phyloP scores from a whole-genome alignment of 2,113 vertebrate genomes.

The Onychostruthus taczanowskii region DNA sequence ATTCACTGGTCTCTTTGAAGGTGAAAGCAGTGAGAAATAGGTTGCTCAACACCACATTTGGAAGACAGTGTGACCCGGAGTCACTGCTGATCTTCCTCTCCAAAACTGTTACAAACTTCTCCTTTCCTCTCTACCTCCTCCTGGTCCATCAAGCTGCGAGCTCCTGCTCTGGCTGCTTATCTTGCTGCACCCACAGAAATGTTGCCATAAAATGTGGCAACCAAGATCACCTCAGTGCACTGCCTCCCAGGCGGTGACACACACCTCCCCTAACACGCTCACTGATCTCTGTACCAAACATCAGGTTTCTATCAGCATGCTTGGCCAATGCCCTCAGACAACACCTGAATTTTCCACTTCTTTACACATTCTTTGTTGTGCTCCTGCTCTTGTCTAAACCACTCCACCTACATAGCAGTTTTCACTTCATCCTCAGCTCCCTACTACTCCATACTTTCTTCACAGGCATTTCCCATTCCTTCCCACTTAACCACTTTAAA shows the following conservation, averaged over 20 bases:
- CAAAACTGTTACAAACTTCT: not conserved
- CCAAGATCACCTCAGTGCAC: not conserved
- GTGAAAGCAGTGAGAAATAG: not conserved
- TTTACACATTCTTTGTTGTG: not conserved
- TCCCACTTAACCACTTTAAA: not conserved
- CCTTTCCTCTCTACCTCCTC: not conserved
- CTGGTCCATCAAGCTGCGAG: not conserved
- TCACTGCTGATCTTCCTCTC: not conserved
- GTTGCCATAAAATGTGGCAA: not conserved
- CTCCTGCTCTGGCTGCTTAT: not conserved
- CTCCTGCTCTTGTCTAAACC: not conserved
- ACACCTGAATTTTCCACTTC: not conserved
- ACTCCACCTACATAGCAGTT: not conserved
- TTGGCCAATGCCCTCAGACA: not conserved
- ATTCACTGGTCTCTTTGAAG: not conserved
- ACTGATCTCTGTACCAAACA: not conserved
- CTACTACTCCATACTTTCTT: not conserved
- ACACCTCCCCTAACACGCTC: not conserved
- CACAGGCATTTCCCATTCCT: not conserved
- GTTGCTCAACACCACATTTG: not conserved
- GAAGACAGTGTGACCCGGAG: not conserved
- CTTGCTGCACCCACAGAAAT: not conserved
- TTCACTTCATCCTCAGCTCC: not conserved
- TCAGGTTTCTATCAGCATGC: not conserved
- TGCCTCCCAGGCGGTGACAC: fast-evolving